Conservation (phyloP, 2,113 vertebrate species). For the Serilophus lunatus region DNA sequence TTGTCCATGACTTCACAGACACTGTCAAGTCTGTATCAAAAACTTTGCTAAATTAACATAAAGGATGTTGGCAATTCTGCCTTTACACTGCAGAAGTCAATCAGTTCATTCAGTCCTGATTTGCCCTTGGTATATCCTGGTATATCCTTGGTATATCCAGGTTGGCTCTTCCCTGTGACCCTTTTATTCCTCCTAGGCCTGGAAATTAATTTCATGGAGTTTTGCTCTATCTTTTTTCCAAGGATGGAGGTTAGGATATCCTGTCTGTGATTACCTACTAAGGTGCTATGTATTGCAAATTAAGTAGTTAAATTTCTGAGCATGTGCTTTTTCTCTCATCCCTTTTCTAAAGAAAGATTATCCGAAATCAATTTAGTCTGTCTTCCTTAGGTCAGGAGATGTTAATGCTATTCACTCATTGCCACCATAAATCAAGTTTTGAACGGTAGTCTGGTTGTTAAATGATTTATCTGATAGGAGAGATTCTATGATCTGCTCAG, state of each 20-base stretch:
- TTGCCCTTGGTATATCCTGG: neutral
- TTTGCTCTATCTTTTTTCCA: neutral
- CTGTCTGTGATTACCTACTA: neutral
- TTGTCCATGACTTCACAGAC: rapidly evolving
- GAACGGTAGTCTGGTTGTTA: constrained; percentile 39
- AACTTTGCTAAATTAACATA: neutral
- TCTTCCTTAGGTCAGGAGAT: constrained; percentile 19
- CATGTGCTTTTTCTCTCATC: constrained; percentile 8
- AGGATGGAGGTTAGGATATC: neutral
- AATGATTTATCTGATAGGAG: constrained; percentile 42
- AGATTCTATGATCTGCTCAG: constrained; percentile 3
- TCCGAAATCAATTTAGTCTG: constrained; percentile 21
- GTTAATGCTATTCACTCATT: constrained; percentile 21
- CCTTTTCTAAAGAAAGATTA: neutral
- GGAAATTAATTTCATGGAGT: neutral
- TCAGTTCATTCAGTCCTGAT: neutral
- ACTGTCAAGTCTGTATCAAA: neutral
- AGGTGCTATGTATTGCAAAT: neutral
- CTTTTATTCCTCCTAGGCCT: neutral
- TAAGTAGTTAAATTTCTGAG: neutral
- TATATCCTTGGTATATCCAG: neutral
- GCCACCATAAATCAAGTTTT: constrained; percentile 30
- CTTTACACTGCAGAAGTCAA: neutral
- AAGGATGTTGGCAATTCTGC: neutral
- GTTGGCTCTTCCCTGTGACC: neutral